phyloP scores from a whole-genome alignment of 1,140 invertebrate species.

The Manduca sexta region DNA sequence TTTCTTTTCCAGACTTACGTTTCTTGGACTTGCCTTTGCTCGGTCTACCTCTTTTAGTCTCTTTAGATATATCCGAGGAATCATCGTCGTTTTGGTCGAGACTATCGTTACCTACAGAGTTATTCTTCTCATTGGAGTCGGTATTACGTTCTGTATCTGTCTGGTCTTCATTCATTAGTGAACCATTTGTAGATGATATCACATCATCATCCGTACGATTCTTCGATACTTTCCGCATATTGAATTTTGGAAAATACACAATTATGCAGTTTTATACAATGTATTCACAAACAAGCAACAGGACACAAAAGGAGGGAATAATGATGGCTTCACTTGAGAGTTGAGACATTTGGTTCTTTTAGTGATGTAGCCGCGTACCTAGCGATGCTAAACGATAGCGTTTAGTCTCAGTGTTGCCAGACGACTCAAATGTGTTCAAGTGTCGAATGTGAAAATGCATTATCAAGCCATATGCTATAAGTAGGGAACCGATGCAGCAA shows the following conservation, averaged over 20 bases:
- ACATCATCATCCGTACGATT: constrained; percentile 58
- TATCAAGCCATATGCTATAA: no score
- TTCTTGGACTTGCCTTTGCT: constrained; percentile 46
- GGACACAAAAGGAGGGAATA: constrained; percentile 57
- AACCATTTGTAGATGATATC: constrained; percentile 61
- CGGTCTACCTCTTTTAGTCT: constrained; percentile 36
- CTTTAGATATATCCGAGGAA: constrained; percentile 24
- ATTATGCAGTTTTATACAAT: constrained; percentile 6
- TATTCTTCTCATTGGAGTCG: constrained; percentile 19
- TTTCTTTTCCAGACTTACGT: constrained; percentile 31
- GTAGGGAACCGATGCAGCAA: no score
- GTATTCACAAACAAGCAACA: neutral
- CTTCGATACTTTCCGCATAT: constrained; percentile 62
- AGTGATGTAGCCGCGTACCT: no score
- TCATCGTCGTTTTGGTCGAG: constrained; percentile 19
- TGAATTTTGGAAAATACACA: constrained; percentile 34
- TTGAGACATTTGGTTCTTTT: no score
- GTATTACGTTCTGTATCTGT: constrained; percentile 28
- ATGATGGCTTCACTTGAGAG: constrained; percentile 3
- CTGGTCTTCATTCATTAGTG: constrained; percentile 44
- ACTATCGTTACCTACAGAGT: constrained; percentile 11
- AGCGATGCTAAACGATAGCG: no score
- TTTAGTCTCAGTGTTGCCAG: no score
- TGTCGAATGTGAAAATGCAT: no score
- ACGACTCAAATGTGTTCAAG: no score